phyloP scores from a whole-genome alignment of 2,113 vertebrate genomes.

The Beaufortia kweichowensis region DNA sequence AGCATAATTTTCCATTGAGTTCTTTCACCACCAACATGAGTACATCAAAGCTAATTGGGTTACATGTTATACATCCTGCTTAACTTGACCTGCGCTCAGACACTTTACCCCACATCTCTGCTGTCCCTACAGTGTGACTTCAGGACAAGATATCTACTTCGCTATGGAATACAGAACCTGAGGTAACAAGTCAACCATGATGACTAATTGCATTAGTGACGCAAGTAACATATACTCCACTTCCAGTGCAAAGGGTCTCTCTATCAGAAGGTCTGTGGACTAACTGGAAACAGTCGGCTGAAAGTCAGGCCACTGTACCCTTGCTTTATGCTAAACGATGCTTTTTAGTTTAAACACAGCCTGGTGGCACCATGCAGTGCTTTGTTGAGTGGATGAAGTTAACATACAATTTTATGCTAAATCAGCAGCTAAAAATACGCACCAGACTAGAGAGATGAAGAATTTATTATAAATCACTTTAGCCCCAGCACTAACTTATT shows the following conservation, averaged over 20 bases:
- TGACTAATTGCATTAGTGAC: constrained; percentile 51
- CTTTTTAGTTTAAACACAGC: background rate
- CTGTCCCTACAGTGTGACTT: constrained; percentile 23
- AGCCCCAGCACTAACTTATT: constrained; percentile 1
- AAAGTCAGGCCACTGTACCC: constrained; percentile 5
- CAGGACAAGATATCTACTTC: constrained; percentile 31
- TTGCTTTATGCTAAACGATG: constrained; percentile 9
- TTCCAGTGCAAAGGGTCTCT: constrained; percentile 46
- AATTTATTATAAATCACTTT: constrained; percentile 15
- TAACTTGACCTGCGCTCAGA: constrained; percentile 18
- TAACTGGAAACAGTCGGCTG: constrained; percentile 28
- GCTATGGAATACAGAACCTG: constrained; percentile 31
- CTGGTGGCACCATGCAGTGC: constrained; percentile 17
- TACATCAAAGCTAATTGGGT: constrained; percentile 13
- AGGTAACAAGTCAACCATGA: constrained; percentile 41
- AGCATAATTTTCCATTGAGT: constrained; percentile 26
- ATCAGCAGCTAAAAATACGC: background rate
- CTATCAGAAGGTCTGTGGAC: constrained; percentile 42
- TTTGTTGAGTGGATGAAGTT: no score
- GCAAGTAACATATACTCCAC: constrained; percentile 46
- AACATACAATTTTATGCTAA: background rate
- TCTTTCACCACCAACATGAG: constrained; percentile 9
- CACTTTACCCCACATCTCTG: constrained; percentile 22
- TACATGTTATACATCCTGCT: constrained; percentile 31
- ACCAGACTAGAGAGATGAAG: background rate